Conservation (phyloP, 2,797 vertebrate genomes). For the Dallia pectoralis region DNA sequence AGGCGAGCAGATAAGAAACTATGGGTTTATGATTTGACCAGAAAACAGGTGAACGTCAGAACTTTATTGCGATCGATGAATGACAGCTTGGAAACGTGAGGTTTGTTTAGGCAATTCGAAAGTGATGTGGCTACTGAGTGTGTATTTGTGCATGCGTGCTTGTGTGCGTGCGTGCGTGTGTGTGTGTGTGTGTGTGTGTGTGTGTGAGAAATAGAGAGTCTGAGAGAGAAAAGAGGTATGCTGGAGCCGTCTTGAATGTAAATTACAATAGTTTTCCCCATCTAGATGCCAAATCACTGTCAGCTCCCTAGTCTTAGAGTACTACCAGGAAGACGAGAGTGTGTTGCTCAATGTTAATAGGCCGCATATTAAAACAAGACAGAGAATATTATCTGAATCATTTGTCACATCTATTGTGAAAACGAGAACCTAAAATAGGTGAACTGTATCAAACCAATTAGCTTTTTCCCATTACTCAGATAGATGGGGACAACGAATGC, state of each 20-base stretch:
- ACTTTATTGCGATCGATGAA: not conserved
- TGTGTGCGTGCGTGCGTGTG: not conserved
- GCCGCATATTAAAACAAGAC: constrained; percentile 40
- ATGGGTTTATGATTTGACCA: constrained; percentile 15
- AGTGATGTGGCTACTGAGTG: not conserved
- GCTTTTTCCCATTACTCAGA: not conserved
- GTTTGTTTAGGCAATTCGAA: constrained; percentile 3
- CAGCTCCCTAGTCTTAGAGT: constrained; percentile 41
- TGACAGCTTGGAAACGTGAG: constrained; percentile 40
- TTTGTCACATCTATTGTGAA: constrained; percentile 32
- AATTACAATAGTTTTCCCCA: constrained; percentile 52
- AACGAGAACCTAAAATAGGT: not conserved
- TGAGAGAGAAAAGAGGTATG: not conserved
- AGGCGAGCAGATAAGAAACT: constrained; percentile 31
- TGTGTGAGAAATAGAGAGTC: not conserved
- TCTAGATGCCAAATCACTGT: constrained; percentile 57
- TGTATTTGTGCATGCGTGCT: not conserved
- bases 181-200: not conserved
- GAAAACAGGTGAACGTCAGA: constrained; percentile 43
- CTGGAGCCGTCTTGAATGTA: constrained; percentile 39
- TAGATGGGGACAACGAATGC: not conserved
- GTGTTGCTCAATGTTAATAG: constrained; percentile 49
- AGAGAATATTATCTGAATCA: constrained; percentile 59
- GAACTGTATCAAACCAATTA: constrained; percentile 4
- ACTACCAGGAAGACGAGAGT: constrained; percentile 29